Percentiles rank a stretch among this genome's conserved stretches.
phyloP scores from a whole-genome alignment of 2,888 invertebrate genomes.

The Oxyteleia sp. region DNA sequence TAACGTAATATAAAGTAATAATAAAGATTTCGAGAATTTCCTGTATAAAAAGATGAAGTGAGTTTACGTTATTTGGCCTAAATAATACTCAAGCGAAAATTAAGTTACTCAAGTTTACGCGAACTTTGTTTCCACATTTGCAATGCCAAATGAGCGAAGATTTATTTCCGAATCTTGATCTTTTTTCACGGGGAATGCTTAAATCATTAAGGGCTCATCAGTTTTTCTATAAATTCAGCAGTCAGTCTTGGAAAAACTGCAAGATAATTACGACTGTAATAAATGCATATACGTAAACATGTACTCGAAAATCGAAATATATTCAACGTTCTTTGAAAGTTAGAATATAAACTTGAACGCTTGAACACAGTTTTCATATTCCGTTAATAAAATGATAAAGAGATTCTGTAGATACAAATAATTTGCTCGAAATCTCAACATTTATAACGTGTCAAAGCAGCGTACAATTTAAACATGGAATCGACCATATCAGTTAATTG shows the following conservation, averaged over 20 bases:
- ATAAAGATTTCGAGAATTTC: conserved; percentile 29
- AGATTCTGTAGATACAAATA: conserved; percentile 50
- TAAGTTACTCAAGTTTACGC: conserved; percentile 3
- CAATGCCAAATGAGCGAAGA: conserved; percentile 5
- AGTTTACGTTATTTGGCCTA: conserved; percentile 39
- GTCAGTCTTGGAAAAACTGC: conserved; percentile 5
- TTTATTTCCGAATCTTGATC: conserved; percentile 18
- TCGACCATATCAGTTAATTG: conserved; percentile 62
- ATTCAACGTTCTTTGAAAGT: conserved; percentile 57
- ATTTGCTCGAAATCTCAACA: conserved; percentile 54
- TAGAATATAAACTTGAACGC: conserved; percentile 62
- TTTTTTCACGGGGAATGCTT: conserved; percentile 35
- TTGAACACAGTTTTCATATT: conserved; percentile 53
- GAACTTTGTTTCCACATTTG: conserved; percentile 12
- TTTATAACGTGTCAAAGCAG: conserved; percentile 58
- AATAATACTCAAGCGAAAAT: conserved; percentile 17
- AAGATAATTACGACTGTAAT: conserved; percentile 54
- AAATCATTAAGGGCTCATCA: not conserved
- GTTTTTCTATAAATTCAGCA: not conserved
- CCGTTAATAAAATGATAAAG: conserved; percentile 38
- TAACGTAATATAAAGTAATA: conserved; percentile 42
- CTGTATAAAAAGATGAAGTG: conserved; percentile 38
- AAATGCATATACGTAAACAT: conserved; percentile 63
- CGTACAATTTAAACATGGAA: conserved; percentile 60
- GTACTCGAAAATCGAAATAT: conserved; percentile 63